Base-by-base conservation (phyloP, 2,888 invertebrate species). In the Mamestra brassicae region DNA sequence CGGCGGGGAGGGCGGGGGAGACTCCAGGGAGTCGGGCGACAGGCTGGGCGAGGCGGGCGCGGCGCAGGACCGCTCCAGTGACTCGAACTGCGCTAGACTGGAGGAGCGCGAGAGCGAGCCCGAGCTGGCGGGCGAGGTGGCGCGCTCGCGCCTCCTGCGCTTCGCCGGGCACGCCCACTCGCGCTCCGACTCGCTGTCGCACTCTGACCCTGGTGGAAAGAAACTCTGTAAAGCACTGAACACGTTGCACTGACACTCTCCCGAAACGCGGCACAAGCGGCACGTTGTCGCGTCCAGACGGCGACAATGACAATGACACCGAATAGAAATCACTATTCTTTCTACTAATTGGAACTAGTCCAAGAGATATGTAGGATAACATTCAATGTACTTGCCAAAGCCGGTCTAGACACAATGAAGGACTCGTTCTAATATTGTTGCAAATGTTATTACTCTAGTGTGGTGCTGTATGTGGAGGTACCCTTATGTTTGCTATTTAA, bases 81-180 rank as follows among this genome's bases (percentile, higher is more conserved):
- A 98, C 94, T 98, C 98, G 93, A 98, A 98, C 94, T 98, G 98
- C 80, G 98, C 97, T 81, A 98, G 96, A 87, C 98, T 98, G 84
- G 98, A 98, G 79, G 98, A 98, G 84, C 98, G 97, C 88, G 98
- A 98, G 17, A 98, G 96, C 65, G 98, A 98, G 91, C 95, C 92
- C 90, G 95, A 83, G 94, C 95, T 96, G 91, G 92, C 86, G 78
- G 94, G 95, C 81, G 96, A 96, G 74, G 90, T 77, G 80, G 93
- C 94, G 80, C 95, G 94, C 89, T 97, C 97, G 89, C 97, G 97
- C 80, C 97, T 97, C 76, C 98, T 97, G 70, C 98, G 96, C 93
- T 98, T 98, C 67, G 98, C 97, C 66, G 98, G 98, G 89, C 98
- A 98, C 80, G 97, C 97, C 92, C 97, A 97, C 94, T 98, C 98